These are phyloP conservation scores for Forbesichthys agassizii DNA, from an alignment of 2,113 vertebrate species.

Conservation along the genomic window DNA sequence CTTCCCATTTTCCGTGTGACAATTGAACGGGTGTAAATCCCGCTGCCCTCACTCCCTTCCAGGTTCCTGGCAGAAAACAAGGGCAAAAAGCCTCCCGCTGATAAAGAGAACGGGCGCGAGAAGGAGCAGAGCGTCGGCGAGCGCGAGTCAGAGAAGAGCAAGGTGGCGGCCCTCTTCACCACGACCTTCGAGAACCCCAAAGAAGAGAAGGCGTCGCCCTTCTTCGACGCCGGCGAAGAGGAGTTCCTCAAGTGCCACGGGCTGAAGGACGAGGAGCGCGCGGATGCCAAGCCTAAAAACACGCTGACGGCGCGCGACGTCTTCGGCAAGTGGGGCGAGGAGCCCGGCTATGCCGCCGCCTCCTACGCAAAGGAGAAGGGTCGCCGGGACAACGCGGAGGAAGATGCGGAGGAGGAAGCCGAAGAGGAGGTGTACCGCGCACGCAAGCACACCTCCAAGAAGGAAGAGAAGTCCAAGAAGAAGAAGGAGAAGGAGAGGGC, in stretches of 20 bases:
- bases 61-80: constrained; percentile 95
- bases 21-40: neutral
- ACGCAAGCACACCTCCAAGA: constrained; percentile 88
- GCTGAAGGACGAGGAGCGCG: constrained; percentile 84
- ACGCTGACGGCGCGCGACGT: constrained; percentile 81
- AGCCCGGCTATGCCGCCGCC: constrained; percentile 73
- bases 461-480: constrained; percentile 89
- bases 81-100: constrained; percentile 71
- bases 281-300: constrained; percentile 79
- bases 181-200: constrained; percentile 68
- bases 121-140: constrained; percentile 55
- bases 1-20: neutral
- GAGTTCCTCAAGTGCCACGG: constrained; percentile 78
- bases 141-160: constrained; percentile 83
- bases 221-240: constrained; percentile 79
- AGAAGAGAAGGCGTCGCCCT: constrained; percentile 83
- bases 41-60: constrained; percentile 38
- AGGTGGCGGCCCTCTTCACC: constrained; percentile 79
- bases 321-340: constrained; percentile 90
- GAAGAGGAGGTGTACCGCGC: constrained; percentile 86
- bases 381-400: constrained; percentile 79
- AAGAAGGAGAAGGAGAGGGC: constrained; percentile 86
- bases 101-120: constrained; percentile 84
- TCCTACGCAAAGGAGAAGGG: constrained; percentile 84
- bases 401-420: constrained; percentile 77